Base-by-base conservation (phyloP, 2,797 vertebrate genomes). In the Dallia pectoralis region DNA sequence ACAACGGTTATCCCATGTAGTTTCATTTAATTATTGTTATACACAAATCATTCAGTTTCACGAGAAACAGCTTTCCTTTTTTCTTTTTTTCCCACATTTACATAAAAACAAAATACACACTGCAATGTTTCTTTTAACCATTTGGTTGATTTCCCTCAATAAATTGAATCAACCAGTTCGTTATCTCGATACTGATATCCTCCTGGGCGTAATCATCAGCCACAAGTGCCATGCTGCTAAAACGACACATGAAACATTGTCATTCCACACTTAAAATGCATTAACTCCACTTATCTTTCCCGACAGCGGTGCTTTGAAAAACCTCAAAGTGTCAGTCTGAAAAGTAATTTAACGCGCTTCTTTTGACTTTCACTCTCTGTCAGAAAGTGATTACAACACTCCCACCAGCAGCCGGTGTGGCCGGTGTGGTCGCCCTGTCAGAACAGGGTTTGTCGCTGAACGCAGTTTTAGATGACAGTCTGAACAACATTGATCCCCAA, bases 301-400 rank as follows among this genome's bases (percentile, higher is more conserved):
- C n/a, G 22, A 27, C 53, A 4, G 53, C 3, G 22, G 9, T 27
- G 53, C 73, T 64, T 70, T 67, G 40, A 74, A 30, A 22, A 80
- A 77, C 73, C 74, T 74, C 64, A 83, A 74, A 79, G 67, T 29
- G 30, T 75, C 53, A 71, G 30, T 76, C 61, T 71, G 40, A 71
- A 71, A 83, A 66, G 72, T 6, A 64, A 72, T 75, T 15, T 40
- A 30, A 33, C 19, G 12, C 11, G 30, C 44, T 72, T 27, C 44
- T 72, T 15, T 67, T 75, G 65, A 74, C 27, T 65, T 73, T 47
- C 22, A 72, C 73, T 71, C 71, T 73, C 53, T 56, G 51, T 56
- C 51, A 22, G 51, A 56, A 56, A 78, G 2, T 76, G 9, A 59
- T 69, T 74, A 78, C 67, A 69, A 81, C 73, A 81, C 65, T 56